Percentiles rank a stretch among this genome's conserved stretches.
These are phyloP conservation scores for Caenorhabditis becei DNA, from an alignment of 2,888 invertebrate species.

Conservation along the genomic window DNA sequence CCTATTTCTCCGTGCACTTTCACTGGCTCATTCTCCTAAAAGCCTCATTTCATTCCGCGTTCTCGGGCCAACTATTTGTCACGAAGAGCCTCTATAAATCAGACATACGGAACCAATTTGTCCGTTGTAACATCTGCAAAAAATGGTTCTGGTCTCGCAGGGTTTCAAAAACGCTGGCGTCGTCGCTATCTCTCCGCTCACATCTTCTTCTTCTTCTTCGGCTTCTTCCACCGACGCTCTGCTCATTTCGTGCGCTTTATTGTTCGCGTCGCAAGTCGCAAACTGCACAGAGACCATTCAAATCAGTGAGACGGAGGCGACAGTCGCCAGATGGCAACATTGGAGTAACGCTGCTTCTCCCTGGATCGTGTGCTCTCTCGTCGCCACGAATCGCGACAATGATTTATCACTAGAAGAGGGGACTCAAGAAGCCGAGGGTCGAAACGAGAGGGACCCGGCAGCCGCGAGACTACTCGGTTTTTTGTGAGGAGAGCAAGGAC, in stretches of 20 bases:
- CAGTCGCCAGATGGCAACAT: conserved; percentile 54
- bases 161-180: conserved; percentile 3
- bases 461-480: conserved; percentile 1
- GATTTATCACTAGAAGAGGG: conserved; percentile 54
- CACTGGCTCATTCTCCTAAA: conserved; percentile 4
- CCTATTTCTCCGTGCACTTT: neutral
- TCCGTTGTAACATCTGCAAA: neutral
- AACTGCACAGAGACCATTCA: neutral
- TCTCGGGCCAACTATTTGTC: neutral
- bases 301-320: conserved; percentile 18
- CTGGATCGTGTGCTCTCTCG: conserved; percentile 16
- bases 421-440: conserved; percentile 11
- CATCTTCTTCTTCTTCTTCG: conserved; percentile 30
- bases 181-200: conserved; percentile 41
- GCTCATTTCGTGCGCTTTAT: conserved; percentile 43
- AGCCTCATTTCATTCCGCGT: neutral
- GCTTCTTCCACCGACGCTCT: conserved; percentile 11
- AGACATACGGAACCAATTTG: conserved; percentile 19
- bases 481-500: conserved; percentile 8
- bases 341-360: conserved; percentile 35
- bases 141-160: neutral
- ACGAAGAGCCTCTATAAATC: conserved; percentile 6
- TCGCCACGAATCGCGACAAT: conserved; percentile 24
- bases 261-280: conserved; percentile 32
- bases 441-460: conserved; percentile 3